Base-by-base conservation (phyloP, 2,797 vertebrate species). In the Tamandua tetradactyla region DNA sequence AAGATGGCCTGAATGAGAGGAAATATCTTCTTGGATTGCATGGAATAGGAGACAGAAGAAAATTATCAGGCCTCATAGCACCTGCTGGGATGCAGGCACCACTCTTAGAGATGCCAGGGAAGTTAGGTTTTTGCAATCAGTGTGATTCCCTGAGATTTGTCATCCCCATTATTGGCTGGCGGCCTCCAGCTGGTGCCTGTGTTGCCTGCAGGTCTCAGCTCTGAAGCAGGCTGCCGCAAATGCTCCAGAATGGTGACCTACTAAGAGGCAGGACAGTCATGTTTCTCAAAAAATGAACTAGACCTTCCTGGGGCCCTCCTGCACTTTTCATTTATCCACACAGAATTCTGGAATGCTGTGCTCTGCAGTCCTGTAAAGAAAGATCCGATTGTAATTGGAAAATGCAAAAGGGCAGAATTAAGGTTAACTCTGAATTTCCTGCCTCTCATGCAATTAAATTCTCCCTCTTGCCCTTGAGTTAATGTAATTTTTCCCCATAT, bases 381-480 rank as follows among this genome's bases (percentile, higher is more conserved):
- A 66, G 44, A 80, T 76, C 52, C 47, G 68, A 0, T 76, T 94
- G 37, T 93, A 88, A 86, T 81, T 92, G 49, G 79, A 91, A 97
- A 96, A 85, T 68, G 35, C 20, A 74, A 81, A 74, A 35, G 74
- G 0, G 40, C 62, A 96, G 84, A 95, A 52, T 80, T 97, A 96
- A 87, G 90, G 75, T 47, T 40, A 95, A 20, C 66, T 95, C 35
- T 82, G 87, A 96, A 94, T 94, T 85, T 76, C 27, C 95, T 95
- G 94, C 89, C 72, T 96, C 71, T 96, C 64, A 79, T 96, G 64
- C 37, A 37, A 72, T 94, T 96, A 92, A 95, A 93, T 82, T 95
- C 62, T 61, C 72, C 18, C 27, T 22, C 42, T 94, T 94, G 84
- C 64, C 66, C 47, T 22, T 84, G 17, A 84, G n/a, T 93, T 97